These are phyloP conservation scores for Sinotaia quadrata DNA, from an alignment of 2,888 invertebrate species.

Conservation along the genomic window DNA sequence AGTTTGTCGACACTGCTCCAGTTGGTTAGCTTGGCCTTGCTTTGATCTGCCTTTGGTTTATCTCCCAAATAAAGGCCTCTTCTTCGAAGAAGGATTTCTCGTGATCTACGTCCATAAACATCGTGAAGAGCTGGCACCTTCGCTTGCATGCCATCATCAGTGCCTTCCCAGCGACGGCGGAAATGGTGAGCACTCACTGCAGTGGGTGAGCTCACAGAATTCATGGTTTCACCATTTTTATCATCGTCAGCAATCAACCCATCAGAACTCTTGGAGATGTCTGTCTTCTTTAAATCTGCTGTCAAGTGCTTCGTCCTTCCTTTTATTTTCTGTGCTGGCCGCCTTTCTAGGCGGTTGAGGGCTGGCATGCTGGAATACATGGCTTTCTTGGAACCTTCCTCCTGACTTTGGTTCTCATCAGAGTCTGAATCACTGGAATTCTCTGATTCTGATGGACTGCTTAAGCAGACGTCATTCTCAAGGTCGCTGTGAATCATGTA, in stretches of 20 bases:
- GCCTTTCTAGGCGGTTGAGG: constrained; percentile 9
- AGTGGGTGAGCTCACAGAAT: not conserved
- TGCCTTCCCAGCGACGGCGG: constrained; percentile 24
- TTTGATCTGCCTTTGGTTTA: constrained; percentile 19
- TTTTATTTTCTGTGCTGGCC: constrained; percentile 11
- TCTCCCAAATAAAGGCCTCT: constrained; percentile 22
- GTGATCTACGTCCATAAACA: constrained; percentile 28
- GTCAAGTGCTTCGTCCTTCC: not conserved
- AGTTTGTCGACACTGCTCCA: constrained; percentile 49
- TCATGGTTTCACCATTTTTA: not conserved
- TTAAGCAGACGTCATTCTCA: not conserved
- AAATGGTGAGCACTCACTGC: not conserved
- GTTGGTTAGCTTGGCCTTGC: constrained; percentile 46
- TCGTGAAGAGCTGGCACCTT: constrained; percentile 54
- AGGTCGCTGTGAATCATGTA: not conserved
- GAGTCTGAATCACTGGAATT: constrained; percentile 24
- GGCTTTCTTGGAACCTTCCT: constrained; percentile 15
- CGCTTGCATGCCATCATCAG: constrained; percentile 17
- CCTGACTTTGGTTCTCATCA: constrained; percentile 14
- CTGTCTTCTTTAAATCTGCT: not conserved
- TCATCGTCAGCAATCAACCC: not conserved
- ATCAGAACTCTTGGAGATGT: constrained; percentile 20
- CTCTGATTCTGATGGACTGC: constrained; percentile 26
- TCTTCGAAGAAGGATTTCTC: constrained; percentile 27
- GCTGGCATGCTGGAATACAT: constrained; percentile 56